Percentiles rank a stretch among this genome's conserved stretches.
Conservation (phyloP, 2,113 vertebrate genomes). For the Thunnus maccoyii region DNA sequence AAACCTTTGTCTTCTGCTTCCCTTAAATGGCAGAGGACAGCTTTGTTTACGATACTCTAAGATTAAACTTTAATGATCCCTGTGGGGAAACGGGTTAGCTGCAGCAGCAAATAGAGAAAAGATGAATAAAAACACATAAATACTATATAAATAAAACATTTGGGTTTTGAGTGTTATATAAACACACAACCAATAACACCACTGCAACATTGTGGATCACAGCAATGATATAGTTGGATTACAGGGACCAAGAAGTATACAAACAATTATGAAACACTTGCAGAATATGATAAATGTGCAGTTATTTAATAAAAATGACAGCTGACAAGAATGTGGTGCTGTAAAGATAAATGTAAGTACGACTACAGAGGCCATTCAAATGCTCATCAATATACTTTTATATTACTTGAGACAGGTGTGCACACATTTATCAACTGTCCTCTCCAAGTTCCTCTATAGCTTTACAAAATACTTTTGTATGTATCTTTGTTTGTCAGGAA, state of each 20-base stretch:
- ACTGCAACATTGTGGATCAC: background rate
- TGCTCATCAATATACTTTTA: background rate
- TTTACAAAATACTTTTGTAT: background rate
- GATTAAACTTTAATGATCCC: slow-evolving; percentile 77
- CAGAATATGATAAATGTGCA: background rate
- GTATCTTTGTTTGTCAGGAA: slow-evolving; percentile 1
- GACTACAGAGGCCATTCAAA: background rate
- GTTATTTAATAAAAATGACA: background rate
- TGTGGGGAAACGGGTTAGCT: slow-evolving; percentile 37
- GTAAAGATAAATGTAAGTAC: background rate
- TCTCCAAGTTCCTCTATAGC: background rate
- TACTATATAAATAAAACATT: slow-evolving; percentile 29
- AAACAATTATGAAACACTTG: background rate
- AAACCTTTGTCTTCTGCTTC: slow-evolving; percentile 59
- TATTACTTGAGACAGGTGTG: background rate
- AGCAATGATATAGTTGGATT: background rate
- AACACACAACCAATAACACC: slow-evolving; percentile 3
- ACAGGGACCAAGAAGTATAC: background rate
- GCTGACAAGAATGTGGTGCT: background rate
- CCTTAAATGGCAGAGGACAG: slow-evolving; percentile 64
- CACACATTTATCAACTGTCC: background rate
- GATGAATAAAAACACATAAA: slow-evolving; percentile 25
- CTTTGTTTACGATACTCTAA: slow-evolving; percentile 67
- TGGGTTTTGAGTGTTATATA: slow-evolving; percentile 19
- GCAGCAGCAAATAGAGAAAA: slow-evolving; percentile 41